phyloP scores from a whole-genome alignment of 2,888 invertebrate genomes.

The Podotricha telesiphe region DNA sequence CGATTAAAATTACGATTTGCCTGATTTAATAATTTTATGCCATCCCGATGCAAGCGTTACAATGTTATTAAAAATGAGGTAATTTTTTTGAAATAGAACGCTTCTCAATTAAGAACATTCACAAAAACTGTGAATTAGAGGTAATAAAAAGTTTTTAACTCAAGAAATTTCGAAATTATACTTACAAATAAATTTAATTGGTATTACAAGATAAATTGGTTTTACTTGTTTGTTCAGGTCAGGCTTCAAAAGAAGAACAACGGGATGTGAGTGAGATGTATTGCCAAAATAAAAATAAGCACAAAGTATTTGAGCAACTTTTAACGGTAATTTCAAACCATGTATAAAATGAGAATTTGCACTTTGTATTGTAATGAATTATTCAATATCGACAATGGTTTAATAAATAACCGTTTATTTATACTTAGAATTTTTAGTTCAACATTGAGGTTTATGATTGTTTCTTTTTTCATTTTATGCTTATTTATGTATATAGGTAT shows the following conservation, averaged over 20 bases:
- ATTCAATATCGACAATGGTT: constrained; percentile 34
- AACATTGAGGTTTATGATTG: constrained; percentile 8
- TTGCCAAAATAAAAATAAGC: constrained; percentile 37
- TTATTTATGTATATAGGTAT: no score
- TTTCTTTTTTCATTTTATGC: not conserved
- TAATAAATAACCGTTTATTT: not conserved
- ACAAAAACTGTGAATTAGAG: no score
- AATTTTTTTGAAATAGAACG: not conserved
- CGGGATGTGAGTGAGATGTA: constrained; percentile 46
- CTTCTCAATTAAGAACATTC: constrained; percentile 1
- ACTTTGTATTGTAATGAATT: constrained; percentile 38
- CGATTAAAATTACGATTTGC: not conserved
- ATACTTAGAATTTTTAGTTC: constrained; percentile 1
- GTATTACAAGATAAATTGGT: not conserved
- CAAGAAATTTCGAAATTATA: not conserved
- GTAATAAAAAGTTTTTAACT: no score
- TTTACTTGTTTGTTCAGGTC: not conserved
- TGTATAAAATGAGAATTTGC: constrained; percentile 36
- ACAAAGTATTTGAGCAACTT: constrained; percentile 39
- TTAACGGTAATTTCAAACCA: constrained; percentile 44
- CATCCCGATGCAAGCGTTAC: not conserved
- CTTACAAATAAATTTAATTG: not conserved
- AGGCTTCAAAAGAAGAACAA: constrained; percentile 17
- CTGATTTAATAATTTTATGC: not conserved
- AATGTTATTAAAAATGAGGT: not conserved